These are phyloP conservation scores for Uropetala carovei DNA, from an alignment of 2,888 invertebrate species.

Conservation along the genomic window DNA sequence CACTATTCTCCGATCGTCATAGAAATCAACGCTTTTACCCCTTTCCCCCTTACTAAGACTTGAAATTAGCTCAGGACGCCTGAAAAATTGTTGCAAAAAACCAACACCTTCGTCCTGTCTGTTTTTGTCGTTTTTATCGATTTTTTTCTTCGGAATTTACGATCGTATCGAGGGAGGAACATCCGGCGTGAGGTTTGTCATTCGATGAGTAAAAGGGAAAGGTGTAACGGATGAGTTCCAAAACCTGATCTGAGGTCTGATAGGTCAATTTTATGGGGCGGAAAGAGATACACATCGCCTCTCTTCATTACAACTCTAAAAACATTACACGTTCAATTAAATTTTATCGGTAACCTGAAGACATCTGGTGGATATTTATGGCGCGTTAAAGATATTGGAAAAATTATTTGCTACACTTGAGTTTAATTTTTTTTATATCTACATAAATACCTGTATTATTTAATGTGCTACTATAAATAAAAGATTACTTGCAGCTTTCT, in stretches of 20 bases:
- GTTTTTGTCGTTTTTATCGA: not conserved
- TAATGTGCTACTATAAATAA: too few relatives aligned
- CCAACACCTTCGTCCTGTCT: not conserved
- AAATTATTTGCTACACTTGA: not conserved
- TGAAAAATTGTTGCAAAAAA: not conserved
- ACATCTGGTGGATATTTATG: not conserved
- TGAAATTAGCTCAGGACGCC: not conserved
- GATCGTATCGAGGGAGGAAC: not conserved
- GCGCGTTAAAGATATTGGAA: not conserved
- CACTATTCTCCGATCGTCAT: not conserved
- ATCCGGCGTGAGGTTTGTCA: conserved; percentile 22
- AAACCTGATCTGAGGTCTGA: conserved; percentile 31
- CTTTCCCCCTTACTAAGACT: not conserved
- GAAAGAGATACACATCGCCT: conserved; percentile 19
- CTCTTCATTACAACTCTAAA: not conserved
- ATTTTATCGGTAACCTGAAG: not conserved
- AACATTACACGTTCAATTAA: conserved; percentile 28
- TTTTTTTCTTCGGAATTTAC: not conserved
- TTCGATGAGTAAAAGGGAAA: not conserved
- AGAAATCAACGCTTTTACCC: not conserved
- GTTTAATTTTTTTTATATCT: too few relatives aligned
- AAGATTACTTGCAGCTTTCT: too few relatives aligned
- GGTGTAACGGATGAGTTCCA: not conserved
- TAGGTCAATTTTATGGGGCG: conserved; percentile 19
- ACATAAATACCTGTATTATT: too few relatives aligned